Evolutionary conservation across 2,797 vertebrate species (phyloP).

Genomic region (Peromyscus nudipes): DNA sequence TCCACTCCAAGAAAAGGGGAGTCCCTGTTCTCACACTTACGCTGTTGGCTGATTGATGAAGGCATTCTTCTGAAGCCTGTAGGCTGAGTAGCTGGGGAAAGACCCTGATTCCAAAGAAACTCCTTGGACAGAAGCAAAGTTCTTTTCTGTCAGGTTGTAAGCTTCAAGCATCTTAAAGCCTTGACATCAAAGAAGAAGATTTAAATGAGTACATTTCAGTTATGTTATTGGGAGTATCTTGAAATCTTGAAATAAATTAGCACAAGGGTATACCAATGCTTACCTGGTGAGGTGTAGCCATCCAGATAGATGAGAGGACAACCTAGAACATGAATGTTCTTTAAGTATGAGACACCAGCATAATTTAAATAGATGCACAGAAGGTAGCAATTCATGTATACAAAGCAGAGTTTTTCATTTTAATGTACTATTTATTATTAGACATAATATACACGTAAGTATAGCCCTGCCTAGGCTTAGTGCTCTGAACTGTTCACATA

Average conservation of each 20-base stretch:
- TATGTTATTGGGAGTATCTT: neutral
- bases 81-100: slow-evolving; percentile 95
- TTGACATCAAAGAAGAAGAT: slow-evolving; percentile 81
- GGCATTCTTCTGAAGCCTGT: slow-evolving; percentile 96
- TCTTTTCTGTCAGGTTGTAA: slow-evolving; percentile 97
- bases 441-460: neutral
- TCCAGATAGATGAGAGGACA: slow-evolving; percentile 98
- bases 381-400: neutral
- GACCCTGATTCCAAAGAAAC: slow-evolving; percentile 97
- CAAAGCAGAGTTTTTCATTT: slow-evolving; percentile 30
- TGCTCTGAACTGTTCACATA: neutral
- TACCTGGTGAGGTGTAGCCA: slow-evolving; percentile 97
- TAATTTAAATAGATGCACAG: neutral
- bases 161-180: slow-evolving; percentile 96
- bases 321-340: slow-evolving; percentile 89
- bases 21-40: slow-evolving; percentile 89
- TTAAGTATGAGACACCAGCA: slow-evolving; percentile 4
- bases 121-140: slow-evolving; percentile 93
- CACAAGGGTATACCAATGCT: slow-evolving; percentile 65
- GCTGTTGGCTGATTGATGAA: slow-evolving; percentile 93
- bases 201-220: neutral
- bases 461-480: neutral
- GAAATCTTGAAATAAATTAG: slow-evolving; percentile 68
- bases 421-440: neutral
- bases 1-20: neutral